Percentiles rank a stretch among this genome's conserved stretches.
Conservation (phyloP, 2,797 vertebrate genomes). For the Cygnus olor region DNA sequence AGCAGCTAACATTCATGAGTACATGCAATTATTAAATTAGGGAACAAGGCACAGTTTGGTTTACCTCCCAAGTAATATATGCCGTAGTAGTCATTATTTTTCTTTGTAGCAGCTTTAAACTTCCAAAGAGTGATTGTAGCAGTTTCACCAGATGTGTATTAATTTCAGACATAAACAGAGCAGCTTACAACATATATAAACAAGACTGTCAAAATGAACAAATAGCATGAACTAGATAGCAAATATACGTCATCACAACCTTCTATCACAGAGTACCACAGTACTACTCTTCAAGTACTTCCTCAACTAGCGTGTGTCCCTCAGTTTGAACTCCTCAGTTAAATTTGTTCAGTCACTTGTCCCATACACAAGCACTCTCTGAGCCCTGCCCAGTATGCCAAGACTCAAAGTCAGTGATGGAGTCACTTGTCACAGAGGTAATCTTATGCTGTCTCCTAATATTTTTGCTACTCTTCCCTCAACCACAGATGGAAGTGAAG, state of each 20-base stretch:
- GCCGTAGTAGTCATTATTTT: not conserved
- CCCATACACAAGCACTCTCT: not conserved
- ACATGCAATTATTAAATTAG: not conserved
- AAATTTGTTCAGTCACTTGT: not conserved
- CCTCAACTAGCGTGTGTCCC: not conserved
- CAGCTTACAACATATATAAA: not conserved
- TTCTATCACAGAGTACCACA: not conserved
- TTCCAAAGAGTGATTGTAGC: not conserved
- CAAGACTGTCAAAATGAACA: not conserved
- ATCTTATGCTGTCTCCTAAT: not conserved
- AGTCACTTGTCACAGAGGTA: not conserved
- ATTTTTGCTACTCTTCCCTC: not conserved
- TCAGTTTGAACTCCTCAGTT: not conserved
- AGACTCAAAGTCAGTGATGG: not conserved
- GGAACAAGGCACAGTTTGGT: not conserved
- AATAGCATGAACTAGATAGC: not conserved
- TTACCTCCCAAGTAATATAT: not conserved
- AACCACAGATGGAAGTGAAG: not conserved
- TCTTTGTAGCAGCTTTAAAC: not conserved
- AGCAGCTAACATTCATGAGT: not conserved
- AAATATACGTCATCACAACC: not conserved
- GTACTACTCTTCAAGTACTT: not conserved
- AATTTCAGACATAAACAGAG: not conserved
- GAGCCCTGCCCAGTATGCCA: not conserved
- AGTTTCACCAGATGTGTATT: not conserved